A percentile compares a stretch with the other conserved stretches of the same genome.
phyloP scores from a whole-genome alignment of 2,888 invertebrate species.

The Amblyjoppa proteus region DNA sequence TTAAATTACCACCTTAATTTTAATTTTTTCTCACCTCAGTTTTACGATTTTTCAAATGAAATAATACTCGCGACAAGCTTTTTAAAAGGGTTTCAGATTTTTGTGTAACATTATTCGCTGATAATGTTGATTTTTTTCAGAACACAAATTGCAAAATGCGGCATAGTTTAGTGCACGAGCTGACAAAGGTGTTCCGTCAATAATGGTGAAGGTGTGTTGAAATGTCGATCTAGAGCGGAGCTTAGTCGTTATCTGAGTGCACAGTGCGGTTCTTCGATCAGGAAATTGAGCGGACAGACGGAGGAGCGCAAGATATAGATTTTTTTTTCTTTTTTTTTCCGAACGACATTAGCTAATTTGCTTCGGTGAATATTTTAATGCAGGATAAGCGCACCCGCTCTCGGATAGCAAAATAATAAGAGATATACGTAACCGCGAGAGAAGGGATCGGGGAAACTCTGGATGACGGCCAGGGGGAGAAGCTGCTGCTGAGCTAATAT shows the following conservation, averaged over 20 bases:
- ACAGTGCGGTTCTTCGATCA: constrained; percentile 8
- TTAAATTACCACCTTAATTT: too few species aligned
- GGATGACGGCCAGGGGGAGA: constrained; percentile 55
- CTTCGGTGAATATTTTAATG: constrained; percentile 62
- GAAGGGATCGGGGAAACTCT: constrained; percentile 35
- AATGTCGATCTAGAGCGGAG: constrained; percentile 7
- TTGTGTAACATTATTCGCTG: too few species aligned
- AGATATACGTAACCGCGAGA: constrained; percentile 10
- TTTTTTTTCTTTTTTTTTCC: background rate
- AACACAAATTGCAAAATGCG: too few species aligned
- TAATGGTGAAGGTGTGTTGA: background rate
- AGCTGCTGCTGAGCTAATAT: constrained; percentile 69
- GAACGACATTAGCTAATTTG: constrained; percentile 65
- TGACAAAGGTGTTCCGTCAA: background rate
- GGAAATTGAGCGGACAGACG: background rate
- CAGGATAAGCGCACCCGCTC: constrained; percentile 49
- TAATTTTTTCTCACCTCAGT: too few species aligned
- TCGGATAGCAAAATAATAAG: constrained; percentile 21
- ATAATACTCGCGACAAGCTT: too few species aligned
- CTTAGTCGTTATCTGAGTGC: background rate
- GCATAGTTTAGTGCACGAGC: too few species aligned
- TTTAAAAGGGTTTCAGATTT: too few species aligned
- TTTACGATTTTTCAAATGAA: too few species aligned
- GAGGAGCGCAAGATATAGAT: background rate
- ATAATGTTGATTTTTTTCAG: too few species aligned